Conservation (phyloP, 1,140 invertebrate genomes). For the Achatina immaculata region DNA sequence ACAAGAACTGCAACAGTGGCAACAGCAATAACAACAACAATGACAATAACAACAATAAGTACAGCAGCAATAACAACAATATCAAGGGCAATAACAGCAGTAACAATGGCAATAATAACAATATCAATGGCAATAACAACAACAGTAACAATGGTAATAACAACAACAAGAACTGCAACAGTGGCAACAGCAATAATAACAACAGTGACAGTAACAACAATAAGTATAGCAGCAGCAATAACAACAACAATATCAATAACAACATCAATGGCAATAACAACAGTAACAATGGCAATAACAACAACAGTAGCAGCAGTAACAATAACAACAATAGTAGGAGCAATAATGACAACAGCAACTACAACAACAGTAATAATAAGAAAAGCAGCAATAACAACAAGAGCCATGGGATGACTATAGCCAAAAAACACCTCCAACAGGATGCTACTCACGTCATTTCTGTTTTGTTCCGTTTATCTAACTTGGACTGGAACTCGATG, state of each 20-base stretch:
- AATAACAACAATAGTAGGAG: not conserved
- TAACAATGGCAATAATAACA: not conserved
- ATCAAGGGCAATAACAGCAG: slow-evolving; percentile 3
- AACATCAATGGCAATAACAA: not conserved
- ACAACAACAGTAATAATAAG: not conserved
- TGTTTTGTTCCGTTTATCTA: slow-evolving; percentile 21
- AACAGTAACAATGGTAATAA: not conserved
- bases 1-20: not conserved
- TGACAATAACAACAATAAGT: not conserved
- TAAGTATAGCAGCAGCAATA: not conserved
- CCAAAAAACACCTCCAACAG: too few species aligned
- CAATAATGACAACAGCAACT: slow-evolving; percentile 9
- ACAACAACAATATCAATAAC: slow-evolving; percentile 1
- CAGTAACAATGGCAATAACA: too few species aligned
- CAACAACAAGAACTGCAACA: not conserved
- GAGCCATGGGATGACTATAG: too few species aligned
- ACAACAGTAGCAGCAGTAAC: not conserved
- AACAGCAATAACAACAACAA: slow-evolving; percentile 14
- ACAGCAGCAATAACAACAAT: not conserved
- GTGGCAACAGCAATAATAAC: slow-evolving; percentile 4
- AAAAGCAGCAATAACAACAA: not conserved
- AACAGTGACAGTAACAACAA: not conserved
- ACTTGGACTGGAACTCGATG: slow-evolving; percentile 17
- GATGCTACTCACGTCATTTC: slow-evolving; percentile 36
- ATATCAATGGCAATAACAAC: too few species aligned